Base-by-base conservation (phyloP, 1,140 invertebrate species). In the Magallana angulata region DNA sequence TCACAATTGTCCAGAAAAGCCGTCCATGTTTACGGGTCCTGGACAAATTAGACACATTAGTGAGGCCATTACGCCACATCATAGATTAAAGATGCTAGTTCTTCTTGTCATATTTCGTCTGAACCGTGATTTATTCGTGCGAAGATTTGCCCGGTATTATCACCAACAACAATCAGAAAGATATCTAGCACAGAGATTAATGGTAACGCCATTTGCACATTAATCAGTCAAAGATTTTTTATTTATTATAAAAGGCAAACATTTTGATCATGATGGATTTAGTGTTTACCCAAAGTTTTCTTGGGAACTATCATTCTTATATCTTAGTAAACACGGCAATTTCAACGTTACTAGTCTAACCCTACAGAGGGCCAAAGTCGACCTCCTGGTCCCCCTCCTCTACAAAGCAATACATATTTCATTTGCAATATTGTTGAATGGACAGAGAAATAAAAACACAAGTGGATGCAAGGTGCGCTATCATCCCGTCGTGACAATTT, bases 201-300 rank as follows among this genome's bases (percentile, higher is more conserved):
- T 76, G 68, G 9, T 76, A 76, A 76, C 24, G 68, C 24, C 68
- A 76, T 76, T 76, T 76, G 24, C 24, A 76, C 68, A 76, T 76
- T 30, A 76, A 76, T 76, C 68, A 76, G 24, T 76, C 68, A 76
- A 36, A 30, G 68, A 36, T 76, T 48, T 48, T 76, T 76, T 76
- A 76, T 76, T 76, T 76, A 76, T 76, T 76, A 76, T 76, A 76
- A 76, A 76, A 76, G 68, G 68, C 68, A 76, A 76, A 76, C 68
- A 76, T 76, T 64, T 76, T 76, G 68, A 76, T 76, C 68, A 76
- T 76, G 68, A 76, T 76, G 68, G 68, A 76, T 76, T 76, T 76
- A 76, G 8, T 76, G 68, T 76, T 76, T 76, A 76, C 24, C 68
- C 11, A 76, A 76, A 76, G 24, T 30, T 76, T 76, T 76, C 24